Conservation (phyloP, 1,140 invertebrate species). For the Anastrepha obliqua region DNA sequence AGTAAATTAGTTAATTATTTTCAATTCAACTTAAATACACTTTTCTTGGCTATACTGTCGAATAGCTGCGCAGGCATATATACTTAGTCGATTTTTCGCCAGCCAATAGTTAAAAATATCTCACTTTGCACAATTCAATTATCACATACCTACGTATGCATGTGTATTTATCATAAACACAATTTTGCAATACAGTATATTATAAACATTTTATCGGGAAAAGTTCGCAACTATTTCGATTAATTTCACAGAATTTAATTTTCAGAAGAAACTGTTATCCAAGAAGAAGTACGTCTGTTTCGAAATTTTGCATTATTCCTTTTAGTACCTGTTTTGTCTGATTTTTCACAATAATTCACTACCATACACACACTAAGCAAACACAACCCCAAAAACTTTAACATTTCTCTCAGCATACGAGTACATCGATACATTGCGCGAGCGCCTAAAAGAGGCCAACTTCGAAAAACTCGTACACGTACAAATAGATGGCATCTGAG, state of each 20-base stretch:
- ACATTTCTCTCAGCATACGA: neutral
- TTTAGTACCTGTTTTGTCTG: neutral
- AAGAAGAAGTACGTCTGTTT: constrained; percentile 34
- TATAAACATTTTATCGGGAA: constrained; percentile 14
- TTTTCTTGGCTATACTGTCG: too few relatives aligned
- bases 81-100: neutral
- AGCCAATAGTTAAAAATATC: neutral
- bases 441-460: constrained; percentile 10
- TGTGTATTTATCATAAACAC: neutral
- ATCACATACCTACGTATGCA: neutral
- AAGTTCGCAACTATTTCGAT: constrained; percentile 7
- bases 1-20: too few relatives aligned
- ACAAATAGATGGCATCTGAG: neutral
- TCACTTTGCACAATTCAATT: constrained; percentile 32
- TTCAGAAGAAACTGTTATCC: neutral
- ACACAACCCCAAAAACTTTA: neutral
- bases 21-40: too few relatives aligned
- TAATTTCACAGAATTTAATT: neutral
- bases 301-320: constrained; percentile 6
- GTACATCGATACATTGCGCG: neutral
- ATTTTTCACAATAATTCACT: constrained; percentile 8
- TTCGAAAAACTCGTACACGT: neutral
- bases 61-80: too few relatives aligned
- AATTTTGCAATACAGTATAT: neutral
- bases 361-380: neutral